Evolutionary conservation across 2,113 vertebrate genomes (phyloP), one percentile per base, ranked within the genome.

Genomic region (Perca schrenkii): DNA sequence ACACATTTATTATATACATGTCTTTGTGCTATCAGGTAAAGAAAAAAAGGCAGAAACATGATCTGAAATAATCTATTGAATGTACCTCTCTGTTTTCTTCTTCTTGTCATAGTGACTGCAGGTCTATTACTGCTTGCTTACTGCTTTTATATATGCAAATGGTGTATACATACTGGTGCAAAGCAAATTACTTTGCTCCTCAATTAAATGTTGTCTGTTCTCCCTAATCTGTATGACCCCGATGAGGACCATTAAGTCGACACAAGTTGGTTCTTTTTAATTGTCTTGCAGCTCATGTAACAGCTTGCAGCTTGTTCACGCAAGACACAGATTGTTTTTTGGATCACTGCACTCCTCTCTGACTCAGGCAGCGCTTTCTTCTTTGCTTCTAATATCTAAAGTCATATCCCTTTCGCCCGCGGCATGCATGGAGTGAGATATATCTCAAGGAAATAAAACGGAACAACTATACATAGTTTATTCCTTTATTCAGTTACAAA

Each of bases 401-500:
- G 43, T 90, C 67, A n/a, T 31, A 78, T 73, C 65, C 65, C 28
- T 64, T 80, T 69, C 21, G 14, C 61, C 54, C 1, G 12, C 69
- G 58, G 85, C 76, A 49, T 0, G 85, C 76, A 49, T 0, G 0
- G 75, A 15, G 34, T 11, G 5, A 77, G 28, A 74, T 56, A 47
- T 49, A 72, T 66, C 67, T 34, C 0, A 0, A 58, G 54, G 36
- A 77, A 91, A 86, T 64, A 87, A 88, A 80, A 79, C 52, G 6
- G 58, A 78, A 85, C 86, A 86, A 90, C 86, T 16, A 83, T 22
- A 60, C 66, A 53, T 84, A 74, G 79, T 91, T 93, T 88, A 89
- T 91, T 92, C 66, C 81, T 94, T 94, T 94, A 94, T 94, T 94
- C 90, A 31, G 89, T 94, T 93, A 94, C 91, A 94, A 94, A 94